Percentiles rank a stretch among this genome's conserved stretches.
Evolutionary conservation across 2,113 vertebrate genomes (phyloP).

Genomic region (Erinaceus europaeus): DNA sequence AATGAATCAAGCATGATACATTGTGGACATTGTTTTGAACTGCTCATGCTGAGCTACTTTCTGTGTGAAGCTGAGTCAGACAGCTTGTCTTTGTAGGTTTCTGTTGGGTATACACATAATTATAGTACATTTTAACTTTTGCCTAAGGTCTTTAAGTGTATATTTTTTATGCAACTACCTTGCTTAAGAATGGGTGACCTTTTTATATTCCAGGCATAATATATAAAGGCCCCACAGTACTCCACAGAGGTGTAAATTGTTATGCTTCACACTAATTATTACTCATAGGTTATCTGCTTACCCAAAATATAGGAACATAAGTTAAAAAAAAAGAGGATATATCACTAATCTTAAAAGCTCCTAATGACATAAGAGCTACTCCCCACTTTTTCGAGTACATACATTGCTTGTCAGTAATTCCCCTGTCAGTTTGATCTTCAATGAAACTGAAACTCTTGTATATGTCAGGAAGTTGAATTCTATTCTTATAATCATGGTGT

Average conservation of each 20-base stretch:
- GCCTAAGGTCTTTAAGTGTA: too few relatives aligned
- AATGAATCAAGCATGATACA: background rate
- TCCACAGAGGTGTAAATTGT: background rate
- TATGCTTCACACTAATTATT: background rate
- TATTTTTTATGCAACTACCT: background rate
- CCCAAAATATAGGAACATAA: too few relatives aligned
- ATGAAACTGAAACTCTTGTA: background rate
- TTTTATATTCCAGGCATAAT: background rate
- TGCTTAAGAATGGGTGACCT: background rate
- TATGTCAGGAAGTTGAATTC: background rate
- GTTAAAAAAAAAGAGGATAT: too few relatives aligned
- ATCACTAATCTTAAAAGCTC: too few relatives aligned
- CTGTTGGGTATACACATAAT: too few relatives aligned
- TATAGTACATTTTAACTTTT: too few relatives aligned
- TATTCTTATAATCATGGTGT: background rate
- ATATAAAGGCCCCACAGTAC: background rate
- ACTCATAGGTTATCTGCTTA: background rate
- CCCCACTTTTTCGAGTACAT: background rate
- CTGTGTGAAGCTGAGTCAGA: background rate
- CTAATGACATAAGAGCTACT: too few relatives aligned
- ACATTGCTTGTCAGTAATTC: too few relatives aligned
- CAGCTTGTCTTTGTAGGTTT: too few relatives aligned
- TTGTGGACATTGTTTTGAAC: background rate
- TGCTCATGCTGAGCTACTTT: background rate
- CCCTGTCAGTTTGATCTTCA: background rate